Evolutionary conservation across 92 coral and sea anemone species (phyloP), one percentile per base, ranked within the genome.

Genomic region (Pocillopora grandis): DNA sequence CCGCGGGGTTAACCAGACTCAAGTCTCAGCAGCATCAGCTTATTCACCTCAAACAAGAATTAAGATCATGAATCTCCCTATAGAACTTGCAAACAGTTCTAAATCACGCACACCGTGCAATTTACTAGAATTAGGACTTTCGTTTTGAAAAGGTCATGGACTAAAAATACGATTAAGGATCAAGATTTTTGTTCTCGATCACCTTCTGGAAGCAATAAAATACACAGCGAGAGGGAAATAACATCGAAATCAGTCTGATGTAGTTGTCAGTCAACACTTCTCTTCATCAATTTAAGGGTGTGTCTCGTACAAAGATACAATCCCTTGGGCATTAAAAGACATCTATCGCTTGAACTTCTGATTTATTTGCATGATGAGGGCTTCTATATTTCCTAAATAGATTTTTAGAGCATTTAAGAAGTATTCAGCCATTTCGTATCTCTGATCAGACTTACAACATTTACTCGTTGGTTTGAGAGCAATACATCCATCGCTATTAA

Each of bases 201-300:
- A 49, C 18, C 62, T 17, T 64, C 62, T 79, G 74, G 61, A 55
- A 48, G 74, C 48, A 65, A 79, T 56, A 52, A 27, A 66, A 20
- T 62, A 20, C 48, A 48, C 48, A 52, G 37, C 17, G 21, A 79
- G 42, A 42, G 35, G 49, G 48, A 79, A 48, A 79, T 37, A 42
- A 3, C 5, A 42, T 3, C 52, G 52, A 42, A 42, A 42, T 42
- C 52, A 27, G 48, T 48, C 33, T 27, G 15, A 55, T 66, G 14
- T 42, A 49, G 35, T 4, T 18, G 23, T 78, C 82, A 63, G 14
- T 78, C 72, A 48, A 8, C 73, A 65, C 31, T 42, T 63, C 82
- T 18, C 63, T 64, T 78, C 72, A 78, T 78, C 82, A 18, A 37
- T 48, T 72, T 20, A 20, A 48, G 73, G 48, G 82, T 18, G 48